Conservation (phyloP, 2,797 vertebrate genomes). For the Urocyon cinereoargenteus region DNA sequence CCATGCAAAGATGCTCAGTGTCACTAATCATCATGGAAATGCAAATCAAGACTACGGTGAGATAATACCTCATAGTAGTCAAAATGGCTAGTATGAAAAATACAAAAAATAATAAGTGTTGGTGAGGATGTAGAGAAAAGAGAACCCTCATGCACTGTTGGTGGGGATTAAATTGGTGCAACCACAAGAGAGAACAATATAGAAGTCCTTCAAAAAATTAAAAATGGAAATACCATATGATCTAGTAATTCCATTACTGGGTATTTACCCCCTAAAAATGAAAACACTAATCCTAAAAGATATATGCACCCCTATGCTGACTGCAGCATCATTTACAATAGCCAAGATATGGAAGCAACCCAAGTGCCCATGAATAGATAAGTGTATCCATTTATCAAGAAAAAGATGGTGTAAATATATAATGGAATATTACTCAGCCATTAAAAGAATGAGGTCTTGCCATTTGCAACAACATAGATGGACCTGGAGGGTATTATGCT, state of each 20-base stretch:
- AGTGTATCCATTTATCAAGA: no score
- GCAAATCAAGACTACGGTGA: not conserved
- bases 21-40: not conserved
- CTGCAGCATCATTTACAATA: no score
- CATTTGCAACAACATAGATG: not conserved
- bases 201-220: no score
- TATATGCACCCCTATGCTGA: no score
- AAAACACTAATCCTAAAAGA: no score
- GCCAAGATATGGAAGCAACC: no score
- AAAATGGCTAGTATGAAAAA: not conserved
- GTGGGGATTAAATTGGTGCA: not conserved
- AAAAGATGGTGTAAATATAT: not conserved
- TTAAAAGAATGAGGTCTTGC: not conserved
- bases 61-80: not conserved
- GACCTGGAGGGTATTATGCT: not conserved
- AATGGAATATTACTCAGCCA: not conserved
- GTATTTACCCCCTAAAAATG: no score
- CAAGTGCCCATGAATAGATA: no score
- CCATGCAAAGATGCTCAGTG: no score
- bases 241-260: no score
- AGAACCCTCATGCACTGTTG: not conserved
- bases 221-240: no score
- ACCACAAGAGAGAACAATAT: not conserved
- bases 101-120: not conserved
- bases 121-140: not conserved